Evolutionary conservation across 2,888 invertebrate genomes (phyloP), one percentile per base, ranked within the genome.

Genomic region (Busseola fusca): DNA sequence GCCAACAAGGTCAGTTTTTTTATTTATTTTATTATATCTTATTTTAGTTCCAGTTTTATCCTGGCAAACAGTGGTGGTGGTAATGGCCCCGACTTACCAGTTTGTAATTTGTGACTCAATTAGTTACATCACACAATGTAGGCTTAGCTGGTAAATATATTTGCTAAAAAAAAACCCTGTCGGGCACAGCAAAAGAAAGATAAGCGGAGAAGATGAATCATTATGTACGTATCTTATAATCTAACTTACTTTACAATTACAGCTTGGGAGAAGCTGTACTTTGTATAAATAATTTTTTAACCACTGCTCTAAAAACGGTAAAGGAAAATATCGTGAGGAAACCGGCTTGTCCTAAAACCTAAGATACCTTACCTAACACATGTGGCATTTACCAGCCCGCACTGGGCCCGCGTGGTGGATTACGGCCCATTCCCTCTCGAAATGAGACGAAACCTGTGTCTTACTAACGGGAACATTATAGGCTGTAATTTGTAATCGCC

Each of bases 1-100:
- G 92, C 90, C 18, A 96, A 97, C 87, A 95, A 96, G 94, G 97
- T 97, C 70, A 10, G 52, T 50, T 52, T 25, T 10, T n/a, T n/a
- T 42, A 7, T 37, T 37, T 16, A 45, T 6, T 27, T 21, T 6
- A 12, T 16, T n/a, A 1, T 37, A 52, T 52, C 30, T 25, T 25
- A 16, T 16, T 7, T 45, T 4, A 14, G 14, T 21, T 21, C 48
- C 3, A 30, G 10, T 37, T 37, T 34, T 34, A 42, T 16, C 42
- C 16, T 42, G 42, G 42, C 4, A 9, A 21, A 7, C 21, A 48
- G 9, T 3, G 48, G 18, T 45, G 18, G 18, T 42, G 6, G 42
- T 45, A 45, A 45, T 6, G 7, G 18, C 18, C 45, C 2, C 0
- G 18, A 45, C 18, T 18, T 0, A 45, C 45, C 18, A 45, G 18